phyloP scores from a whole-genome alignment of 2,888 invertebrate species.

The Melipona beecheii region DNA sequence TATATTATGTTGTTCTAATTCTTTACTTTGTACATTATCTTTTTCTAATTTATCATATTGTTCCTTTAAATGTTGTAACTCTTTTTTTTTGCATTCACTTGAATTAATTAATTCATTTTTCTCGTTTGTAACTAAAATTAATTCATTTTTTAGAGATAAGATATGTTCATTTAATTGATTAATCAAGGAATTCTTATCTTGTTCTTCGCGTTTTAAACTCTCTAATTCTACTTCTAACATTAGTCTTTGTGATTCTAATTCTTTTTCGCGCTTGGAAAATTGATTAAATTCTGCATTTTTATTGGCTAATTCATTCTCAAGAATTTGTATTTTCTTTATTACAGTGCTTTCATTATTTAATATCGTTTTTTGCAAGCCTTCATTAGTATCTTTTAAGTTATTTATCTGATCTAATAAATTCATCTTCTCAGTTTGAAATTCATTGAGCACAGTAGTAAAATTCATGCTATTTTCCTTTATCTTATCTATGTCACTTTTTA shows the following conservation, averaged over 20 bases:
- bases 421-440: slow-evolving; percentile 48
- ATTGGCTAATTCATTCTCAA: slow-evolving; percentile 54
- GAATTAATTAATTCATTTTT: slow-evolving; percentile 15
- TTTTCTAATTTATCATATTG: slow-evolving; percentile 63
- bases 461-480: slow-evolving; percentile 40
- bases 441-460: slow-evolving; percentile 25
- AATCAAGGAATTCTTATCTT: slow-evolving; percentile 32
- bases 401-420: slow-evolving; percentile 65
- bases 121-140: slow-evolving; percentile 41
- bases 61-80: slow-evolving; percentile 37
- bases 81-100: slow-evolving; percentile 21
- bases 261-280: slow-evolving; percentile 49
- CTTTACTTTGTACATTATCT: slow-evolving; percentile 68
- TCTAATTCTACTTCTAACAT: slow-evolving; percentile 69
- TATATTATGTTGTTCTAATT: slow-evolving; percentile 69
- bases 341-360: slow-evolving; percentile 34
- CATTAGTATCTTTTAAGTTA: slow-evolving; percentile 63
- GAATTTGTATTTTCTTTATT: slow-evolving; percentile 39
- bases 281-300: slow-evolving; percentile 65
- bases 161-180: slow-evolving; percentile 39
- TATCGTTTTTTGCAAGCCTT: slow-evolving; percentile 59
- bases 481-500: slow-evolving; percentile 56
- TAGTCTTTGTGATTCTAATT: slow-evolving; percentile 64
- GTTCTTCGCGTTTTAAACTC: slow-evolving; percentile 65
- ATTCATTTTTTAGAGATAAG: slow-evolving; percentile 48